Base-by-base conservation (phyloP, 2,888 invertebrate genomes). In the Noctua fimbriata region DNA sequence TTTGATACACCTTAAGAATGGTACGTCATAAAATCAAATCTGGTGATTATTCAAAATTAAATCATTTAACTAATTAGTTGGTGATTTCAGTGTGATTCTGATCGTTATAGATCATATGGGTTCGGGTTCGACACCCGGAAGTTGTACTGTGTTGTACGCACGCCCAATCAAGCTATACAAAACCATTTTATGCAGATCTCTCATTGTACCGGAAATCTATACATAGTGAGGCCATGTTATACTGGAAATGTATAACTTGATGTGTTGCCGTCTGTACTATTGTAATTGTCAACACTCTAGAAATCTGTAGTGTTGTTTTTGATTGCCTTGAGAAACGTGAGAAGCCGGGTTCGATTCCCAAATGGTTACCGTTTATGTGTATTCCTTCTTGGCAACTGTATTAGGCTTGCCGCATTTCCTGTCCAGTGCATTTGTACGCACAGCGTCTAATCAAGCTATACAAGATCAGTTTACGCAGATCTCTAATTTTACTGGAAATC, bases 81-180 rank as follows among this genome's bases (percentile, higher is more conserved):
- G 36, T 67, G 44, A 16, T 74, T 14, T 28, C n/a, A n/a, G 0
- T 58, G 58, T n/a, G n/a, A n/a, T 58, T 58, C 10, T 49, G 49
- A 2, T 65, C 18, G 2, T 1, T 41, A 16, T 16, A 60, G 16
- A 24, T 28, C n/a, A 28, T 14, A 41, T 6, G 2, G 1, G 5
- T 32, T 28, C 47, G 58, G 75, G 75, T 71, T 71, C 75, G 75
- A 75, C 14, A 0, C 71, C 71, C 71, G 24, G 24, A 32, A 47
- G 3, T 32, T 63, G 63, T 18, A 32, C 18, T 63, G 63, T 18
- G 60, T 32, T 1, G n/a, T 47, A 47, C 9, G 21, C 14, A 52
- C 18, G 49, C 6, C 18, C 7, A 52, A 10, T 52, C 2, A 52
- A 52, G 52, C 52, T 24, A 24, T 9, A 1, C 52, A 9, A 52